A percentile compares a stretch with the other conserved stretches of the same genome.
These are phyloP conservation scores for Micrasema minimum DNA, from an alignment of 1,140 invertebrate genomes.

Conservation along the genomic window DNA sequence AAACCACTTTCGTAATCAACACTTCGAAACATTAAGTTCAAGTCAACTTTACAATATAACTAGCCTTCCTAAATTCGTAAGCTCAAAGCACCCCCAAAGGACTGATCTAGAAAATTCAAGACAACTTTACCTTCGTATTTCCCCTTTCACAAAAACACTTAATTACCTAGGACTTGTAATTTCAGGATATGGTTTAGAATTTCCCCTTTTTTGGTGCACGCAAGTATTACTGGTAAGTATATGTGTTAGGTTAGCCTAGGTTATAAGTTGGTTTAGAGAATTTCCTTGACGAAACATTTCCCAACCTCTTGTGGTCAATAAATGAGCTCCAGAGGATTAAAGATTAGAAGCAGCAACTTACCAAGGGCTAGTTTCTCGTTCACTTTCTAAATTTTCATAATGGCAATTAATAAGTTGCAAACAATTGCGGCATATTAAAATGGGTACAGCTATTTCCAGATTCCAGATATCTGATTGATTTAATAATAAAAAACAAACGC, in stretches of 20 bases:
- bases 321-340: slow-evolving; percentile 34
- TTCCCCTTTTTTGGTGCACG: background rate
- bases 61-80: slow-evolving; percentile 21
- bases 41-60: slow-evolving; percentile 33
- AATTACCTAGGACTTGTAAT: too few species aligned
- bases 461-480: too few species aligned
- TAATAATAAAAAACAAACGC: too few species aligned
- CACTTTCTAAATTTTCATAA: too few species aligned
- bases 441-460: too few species aligned
- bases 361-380: slow-evolving; percentile 1
- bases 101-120: too few species aligned
- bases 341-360: slow-evolving; percentile 28
- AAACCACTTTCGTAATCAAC: slow-evolving; percentile 28
- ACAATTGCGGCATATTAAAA: too few species aligned
- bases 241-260: slow-evolving; percentile 1
- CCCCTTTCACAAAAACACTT: too few species aligned
- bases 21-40: slow-evolving; percentile 30
- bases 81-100: slow-evolving; percentile 19
- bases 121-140: too few species aligned
- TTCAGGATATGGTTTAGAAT: background rate
- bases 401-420: too few species aligned
- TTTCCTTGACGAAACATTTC: slow-evolving; percentile 38
- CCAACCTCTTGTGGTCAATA: slow-evolving; percentile 38
- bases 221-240: background rate
- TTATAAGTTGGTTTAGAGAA: slow-evolving; percentile 18